These are phyloP conservation scores for Saguinus midas DNA, from an alignment of 2,113 vertebrate genomes.

Conservation along the genomic window DNA sequence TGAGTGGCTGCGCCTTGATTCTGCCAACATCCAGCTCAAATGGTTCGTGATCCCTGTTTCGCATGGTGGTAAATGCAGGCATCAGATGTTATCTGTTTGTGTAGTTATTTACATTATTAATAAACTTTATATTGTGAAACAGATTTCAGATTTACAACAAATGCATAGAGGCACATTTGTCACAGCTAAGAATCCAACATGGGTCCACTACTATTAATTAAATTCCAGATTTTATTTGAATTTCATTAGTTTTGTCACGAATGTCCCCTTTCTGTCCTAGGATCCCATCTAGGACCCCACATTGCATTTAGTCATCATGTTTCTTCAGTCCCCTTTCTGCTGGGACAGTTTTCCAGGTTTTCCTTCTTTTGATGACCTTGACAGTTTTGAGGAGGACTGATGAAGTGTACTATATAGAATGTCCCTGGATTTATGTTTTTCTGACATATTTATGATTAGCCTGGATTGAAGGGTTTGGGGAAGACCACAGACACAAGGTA, in stretches of 20 bases:
- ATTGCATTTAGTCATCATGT: not conserved
- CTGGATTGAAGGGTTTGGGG: not conserved
- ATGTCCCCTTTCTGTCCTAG: not conserved
- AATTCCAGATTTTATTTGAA: not conserved
- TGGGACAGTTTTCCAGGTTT: not conserved
- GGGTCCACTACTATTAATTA: not conserved
- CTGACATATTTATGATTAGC: not conserved
- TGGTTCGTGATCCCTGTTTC: not conserved
- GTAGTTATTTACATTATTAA: not conserved
- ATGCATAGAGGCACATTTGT: not conserved
- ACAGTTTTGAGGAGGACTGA: not conserved
- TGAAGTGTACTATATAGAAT: no score
- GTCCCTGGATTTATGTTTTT: not conserved
- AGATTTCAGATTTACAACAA: not conserved
- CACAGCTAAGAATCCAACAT: not conserved
- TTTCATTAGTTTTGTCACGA: not conserved
- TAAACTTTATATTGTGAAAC: not conserved
- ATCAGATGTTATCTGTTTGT: not conserved
- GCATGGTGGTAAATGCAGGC: not conserved
- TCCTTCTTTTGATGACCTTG: not conserved
- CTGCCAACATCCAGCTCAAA: not conserved
- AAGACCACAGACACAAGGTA: not conserved
- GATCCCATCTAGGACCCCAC: not conserved
- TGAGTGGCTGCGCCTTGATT: not conserved
- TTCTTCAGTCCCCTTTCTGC: not conserved